A percentile compares a stretch with the other conserved stretches of the same genome.
These are phyloP conservation scores for Eretmodus cyanostictus DNA, from an alignment of 2,113 vertebrate species.

Conservation along the genomic window DNA sequence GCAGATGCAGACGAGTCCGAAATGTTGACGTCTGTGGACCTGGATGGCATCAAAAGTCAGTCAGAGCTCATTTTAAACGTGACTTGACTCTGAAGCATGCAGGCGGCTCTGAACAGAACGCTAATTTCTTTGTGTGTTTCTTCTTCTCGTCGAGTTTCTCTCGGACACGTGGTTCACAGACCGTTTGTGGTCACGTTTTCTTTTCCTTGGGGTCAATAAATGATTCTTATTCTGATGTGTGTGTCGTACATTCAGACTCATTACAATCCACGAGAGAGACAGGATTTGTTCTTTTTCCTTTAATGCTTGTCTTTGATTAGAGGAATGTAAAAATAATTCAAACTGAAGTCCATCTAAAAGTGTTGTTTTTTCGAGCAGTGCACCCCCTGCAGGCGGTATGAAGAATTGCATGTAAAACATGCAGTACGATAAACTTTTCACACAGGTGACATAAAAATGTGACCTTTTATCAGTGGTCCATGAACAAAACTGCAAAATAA, in stretches of 20 bases:
- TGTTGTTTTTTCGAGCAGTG: neutral
- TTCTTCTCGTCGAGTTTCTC: neutral
- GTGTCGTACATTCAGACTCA: neutral
- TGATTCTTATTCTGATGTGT: neutral
- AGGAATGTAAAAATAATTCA: neutral
- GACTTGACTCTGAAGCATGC: neutral
- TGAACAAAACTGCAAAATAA: neutral
- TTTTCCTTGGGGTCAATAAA: neutral
- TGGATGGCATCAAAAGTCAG: slow-evolving; percentile 64
- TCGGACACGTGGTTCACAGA: neutral
- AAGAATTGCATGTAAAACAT: neutral
- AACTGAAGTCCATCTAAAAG: neutral
- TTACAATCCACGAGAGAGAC: neutral
- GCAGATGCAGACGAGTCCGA: slow-evolving; percentile 16
- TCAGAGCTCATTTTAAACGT: neutral
- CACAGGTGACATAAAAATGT: neutral
- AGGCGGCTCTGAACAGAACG: neutral
- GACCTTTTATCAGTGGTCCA: neutral
- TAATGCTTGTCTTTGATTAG: neutral
- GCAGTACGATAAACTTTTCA: neutral
- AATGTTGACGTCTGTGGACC: slow-evolving; percentile 35
- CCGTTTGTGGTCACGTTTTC: neutral
- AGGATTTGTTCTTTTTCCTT: neutral
- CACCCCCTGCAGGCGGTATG: neutral
- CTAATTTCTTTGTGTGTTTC: neutral